These are phyloP conservation scores for Ptychodera flava DNA, from an alignment of 35 echinoderm and acorn worm genomes.

Conservation along the genomic window DNA sequence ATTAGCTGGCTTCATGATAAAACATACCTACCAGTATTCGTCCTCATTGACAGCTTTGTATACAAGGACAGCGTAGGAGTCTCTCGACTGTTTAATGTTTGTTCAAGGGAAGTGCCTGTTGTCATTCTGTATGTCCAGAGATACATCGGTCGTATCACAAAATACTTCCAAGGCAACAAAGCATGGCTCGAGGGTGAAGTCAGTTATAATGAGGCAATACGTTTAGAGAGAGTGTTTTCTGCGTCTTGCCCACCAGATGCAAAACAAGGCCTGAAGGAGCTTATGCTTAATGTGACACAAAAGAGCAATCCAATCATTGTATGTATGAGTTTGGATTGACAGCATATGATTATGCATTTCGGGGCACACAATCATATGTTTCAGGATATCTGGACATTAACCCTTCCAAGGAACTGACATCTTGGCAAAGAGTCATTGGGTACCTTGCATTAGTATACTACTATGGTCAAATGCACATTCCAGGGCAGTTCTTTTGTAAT, in stretches of 20 bases:
- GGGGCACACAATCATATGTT: conserved; percentile 28
- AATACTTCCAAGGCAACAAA: neutral
- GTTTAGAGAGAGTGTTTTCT: neutral
- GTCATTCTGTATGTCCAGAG: conserved; percentile 22
- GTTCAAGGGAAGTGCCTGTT: too few species aligned
- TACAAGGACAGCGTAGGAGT: neutral
- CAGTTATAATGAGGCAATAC: conserved; percentile 9
- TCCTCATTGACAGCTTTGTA: conserved; percentile 33
- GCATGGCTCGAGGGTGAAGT: conserved; percentile 27
- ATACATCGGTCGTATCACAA: neutral
- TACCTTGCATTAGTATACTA: conserved; percentile 26
- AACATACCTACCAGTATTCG: conserved; percentile 24
- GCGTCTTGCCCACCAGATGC: neutral
- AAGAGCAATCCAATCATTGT: conserved; percentile 4
- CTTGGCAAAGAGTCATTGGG: conserved; percentile 24
- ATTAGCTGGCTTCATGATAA: conserved; percentile 11
- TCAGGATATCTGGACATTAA: conserved; percentile 5
- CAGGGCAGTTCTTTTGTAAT: conserved; percentile 23
- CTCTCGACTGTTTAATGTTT: conserved; percentile 17
- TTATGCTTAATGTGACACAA: neutral
- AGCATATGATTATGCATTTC: conserved; percentile 7
- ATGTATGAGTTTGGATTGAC: conserved; percentile 41
- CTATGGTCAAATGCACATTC: conserved; percentile 29
- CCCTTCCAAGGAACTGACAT: neutral
- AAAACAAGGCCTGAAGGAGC: neutral